Conservation (phyloP, 2,888 invertebrate species). For the Athalia rosae region DNA sequence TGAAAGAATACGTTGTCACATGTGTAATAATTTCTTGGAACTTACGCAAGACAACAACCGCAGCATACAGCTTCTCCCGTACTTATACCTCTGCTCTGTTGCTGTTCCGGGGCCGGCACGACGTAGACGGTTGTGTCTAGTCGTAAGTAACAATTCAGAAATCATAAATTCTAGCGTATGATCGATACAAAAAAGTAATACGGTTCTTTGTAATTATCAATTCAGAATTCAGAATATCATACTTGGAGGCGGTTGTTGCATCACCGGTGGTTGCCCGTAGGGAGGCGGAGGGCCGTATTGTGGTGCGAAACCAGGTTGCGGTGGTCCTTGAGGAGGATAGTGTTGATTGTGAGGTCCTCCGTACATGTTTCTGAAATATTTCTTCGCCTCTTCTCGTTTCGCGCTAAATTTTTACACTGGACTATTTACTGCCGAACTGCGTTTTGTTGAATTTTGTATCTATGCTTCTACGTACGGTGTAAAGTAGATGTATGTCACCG, state of each 20-base stretch:
- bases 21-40: background rate
- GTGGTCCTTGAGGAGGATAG: constrained; percentile 5
- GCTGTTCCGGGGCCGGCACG: constrained; percentile 34
- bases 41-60: constrained; percentile 30
- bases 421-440: background rate
- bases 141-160: background rate
- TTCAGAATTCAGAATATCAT: background rate
- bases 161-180: background rate
- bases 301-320: background rate
- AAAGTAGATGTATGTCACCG: background rate
- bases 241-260: constrained; percentile 34
- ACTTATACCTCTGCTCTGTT: constrained; percentile 12
- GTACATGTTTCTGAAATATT: background rate
- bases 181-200: background rate
- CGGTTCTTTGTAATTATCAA: too few relatives aligned
- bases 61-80: constrained; percentile 17
- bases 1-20: background rate
- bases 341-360: background rate
- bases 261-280: constrained; percentile 20
- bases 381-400: too few relatives aligned
- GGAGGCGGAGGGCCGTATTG: constrained; percentile 36
- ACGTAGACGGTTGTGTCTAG: constrained; percentile 38
- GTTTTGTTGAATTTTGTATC: background rate
- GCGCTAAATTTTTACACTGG: background rate
- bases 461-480: background rate